Base-by-base conservation (phyloP, 2,113 vertebrate species). In the Indicator indicator region DNA sequence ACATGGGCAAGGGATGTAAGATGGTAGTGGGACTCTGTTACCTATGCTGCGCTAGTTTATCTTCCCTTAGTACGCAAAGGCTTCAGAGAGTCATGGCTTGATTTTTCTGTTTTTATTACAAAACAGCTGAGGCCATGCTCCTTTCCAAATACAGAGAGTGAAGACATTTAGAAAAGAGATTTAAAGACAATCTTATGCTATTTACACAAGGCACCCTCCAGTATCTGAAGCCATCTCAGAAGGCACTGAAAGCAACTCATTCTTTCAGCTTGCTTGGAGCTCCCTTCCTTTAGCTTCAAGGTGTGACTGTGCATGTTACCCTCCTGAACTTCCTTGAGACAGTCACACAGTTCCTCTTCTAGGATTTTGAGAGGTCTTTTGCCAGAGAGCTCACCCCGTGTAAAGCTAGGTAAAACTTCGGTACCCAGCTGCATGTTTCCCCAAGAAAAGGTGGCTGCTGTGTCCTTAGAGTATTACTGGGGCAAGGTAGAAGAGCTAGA, bases 381-480 rank as follows among this genome's bases (percentile, higher is more conserved):
- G 52, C 46, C 28, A 16, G 6, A 23, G 38, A 8, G 18, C 68
- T 59, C 63, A 27, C 28, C 8, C 62, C 11, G 12, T 1, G 26
- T 6, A 5, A 15, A 58, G 42, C 46, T 27, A 44, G 21, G 6
- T 23, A 59, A 3, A 74, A 9, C 46, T 21, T 19, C 60, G 38
- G 54, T 50, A 6, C 36, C 17, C 54, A 48, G 58, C 56, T 62
- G 16, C 5, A 0, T 1, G 2, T 15, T 59, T 14, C 40, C 32
- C 15, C 9, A 7, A 8, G 38, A 9, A 7, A 21, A 12, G 55
- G 9, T 4, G 6, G 7, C 13, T 74, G 18, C 63, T 24, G 0
- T 5, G 7, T 9, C 44, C 88, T 56, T 27, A 10, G 48, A n/a
- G 4, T 0, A 0, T 7, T 12, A 9, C 44, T 30, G 21, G 30